Evolutionary conservation across 2,797 vertebrate genomes (phyloP), one percentile per base, ranked within the genome.

Genomic region (Gymnocypris eckloni): DNA sequence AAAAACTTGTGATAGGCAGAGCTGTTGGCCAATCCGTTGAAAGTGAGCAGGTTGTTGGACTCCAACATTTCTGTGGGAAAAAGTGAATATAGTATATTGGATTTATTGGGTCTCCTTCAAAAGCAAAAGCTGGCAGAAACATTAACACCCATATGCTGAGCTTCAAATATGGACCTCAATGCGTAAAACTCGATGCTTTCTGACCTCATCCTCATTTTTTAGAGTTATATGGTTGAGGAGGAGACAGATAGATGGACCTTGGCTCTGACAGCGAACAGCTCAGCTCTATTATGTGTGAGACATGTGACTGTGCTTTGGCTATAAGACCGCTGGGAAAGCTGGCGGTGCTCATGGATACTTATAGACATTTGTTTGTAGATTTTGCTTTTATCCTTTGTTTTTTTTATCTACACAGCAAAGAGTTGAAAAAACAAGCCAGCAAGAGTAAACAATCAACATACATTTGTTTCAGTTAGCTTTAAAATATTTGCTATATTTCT

Each of bases 1-100:
- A 99, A 95, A 90, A 99, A 98, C 33, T 97, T 98, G 89, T 99
- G 97, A 91, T 99, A 99, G 91, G 96, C 96, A 13, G 98, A 98
- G 83, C 98, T 99, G 92, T 99, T 98, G 90, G 95, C 91, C 90
- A 99, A 92, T 86, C 98, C 98, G 70, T 95, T 96, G 91, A 98
- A 99, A 81, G 96, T 97, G 86, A 98, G 95, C 87, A 99, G 93
- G 92, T 98, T 99, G 94, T 97, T 97, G 77, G 98, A 97, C 91
- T 99, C 97, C 94, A 98, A 90, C 98, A 99, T 99, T 92, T 99
- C 98, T 99, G 96, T 69, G 92, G 93, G 91, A 93, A 90, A 92
- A 69, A 86, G 28, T 76, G 61, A 79, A 76, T 48, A 54, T 20
- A 43, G 37, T 54, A 70, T 48, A 87, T 73, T 79, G 56, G 48